Base-by-base conservation (phyloP, 2,888 invertebrate genomes). In the Fragum fragum region DNA sequence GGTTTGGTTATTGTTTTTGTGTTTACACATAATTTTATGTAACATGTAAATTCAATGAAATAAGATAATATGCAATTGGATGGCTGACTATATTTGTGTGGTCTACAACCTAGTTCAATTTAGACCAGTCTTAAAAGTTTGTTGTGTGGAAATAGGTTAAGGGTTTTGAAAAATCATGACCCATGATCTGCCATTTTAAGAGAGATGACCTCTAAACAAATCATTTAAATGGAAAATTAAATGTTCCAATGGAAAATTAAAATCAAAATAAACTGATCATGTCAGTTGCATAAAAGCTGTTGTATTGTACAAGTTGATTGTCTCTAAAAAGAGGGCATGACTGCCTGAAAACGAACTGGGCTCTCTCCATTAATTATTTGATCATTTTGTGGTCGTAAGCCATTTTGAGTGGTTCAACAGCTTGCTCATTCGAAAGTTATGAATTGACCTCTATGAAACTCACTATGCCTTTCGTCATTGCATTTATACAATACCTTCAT, bases 351-450 rank as follows among this genome's bases (percentile, higher is more conserved):
- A 28, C 23, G 28, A 57, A 28, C 16, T 23, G 26, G 57, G 61
- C n/a, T 16, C 61, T 32, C n/a, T 32, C 29, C 32, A 32, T 61
- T 28, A 61, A 32, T 61, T 32, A 32, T 61, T 18, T 61, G 61
- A 61, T n/a, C 32, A 61, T 61, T 61, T 61, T 18, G 61, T 61
- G 61, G 36, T 29, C 61, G 18, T n/a, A 7, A 28, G 61, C 36
- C 61, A 61, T 61, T 29, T 39, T 61, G 36, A 16, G 14, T 9
- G 7, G 2, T 14, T 47, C 32, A 47, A 47, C 57, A 57, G 57
- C 57, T 57, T 57, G 47, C 57, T 36, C 32, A 36, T 36, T 36
- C 5, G 32, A 36, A 36, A 36, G 32, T 6, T 36, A 36, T 36
- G 32, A 36, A 36, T 36, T 9, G 9, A 36, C 32, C 32, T 36